Conservation (phyloP, 1,140 invertebrate species). For the Tribolium castaneum region DNA sequence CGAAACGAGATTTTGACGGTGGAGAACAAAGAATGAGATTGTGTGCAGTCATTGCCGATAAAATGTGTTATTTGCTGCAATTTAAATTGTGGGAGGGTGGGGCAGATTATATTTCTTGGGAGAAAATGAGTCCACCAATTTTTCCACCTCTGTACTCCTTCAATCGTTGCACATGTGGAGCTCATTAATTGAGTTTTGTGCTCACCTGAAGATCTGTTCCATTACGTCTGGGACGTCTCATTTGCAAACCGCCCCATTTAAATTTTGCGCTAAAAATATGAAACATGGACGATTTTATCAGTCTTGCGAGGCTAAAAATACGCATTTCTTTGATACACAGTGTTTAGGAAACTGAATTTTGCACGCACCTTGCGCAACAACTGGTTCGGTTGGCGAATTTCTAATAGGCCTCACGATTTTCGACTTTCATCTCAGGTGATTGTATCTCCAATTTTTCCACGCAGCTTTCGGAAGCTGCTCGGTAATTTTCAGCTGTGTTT, state of each 20-base stretch:
- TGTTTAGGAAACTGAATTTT: too few relatives aligned
- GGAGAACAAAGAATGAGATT: constrained; percentile 19
- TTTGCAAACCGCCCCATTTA: neutral
- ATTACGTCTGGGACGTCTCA: neutral
- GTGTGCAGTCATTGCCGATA: constrained; percentile 2
- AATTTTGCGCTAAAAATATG: neutral
- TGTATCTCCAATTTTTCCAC: neutral
- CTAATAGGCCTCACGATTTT: constrained; percentile 6
- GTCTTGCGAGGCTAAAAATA: neutral
- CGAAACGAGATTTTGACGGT: neutral
- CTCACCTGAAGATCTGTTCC: neutral
- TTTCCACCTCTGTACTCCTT: neutral
- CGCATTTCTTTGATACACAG: too few relatives aligned
- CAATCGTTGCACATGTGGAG: neutral
- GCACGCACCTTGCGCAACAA: neutral
- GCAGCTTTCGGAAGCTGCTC: neutral
- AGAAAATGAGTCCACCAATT: neutral
- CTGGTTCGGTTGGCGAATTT: constrained; percentile 7
- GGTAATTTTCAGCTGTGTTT: constrained; percentile 41
- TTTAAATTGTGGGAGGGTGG: neutral
- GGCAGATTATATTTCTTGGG: neutral
- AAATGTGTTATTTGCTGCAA: constrained; percentile 9
- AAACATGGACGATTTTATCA: neutral
- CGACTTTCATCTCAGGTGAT: neutral
- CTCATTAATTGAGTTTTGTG: neutral